phyloP scores from a whole-genome alignment of 2,888 invertebrate genomes.

The Spisula subtruncata region DNA sequence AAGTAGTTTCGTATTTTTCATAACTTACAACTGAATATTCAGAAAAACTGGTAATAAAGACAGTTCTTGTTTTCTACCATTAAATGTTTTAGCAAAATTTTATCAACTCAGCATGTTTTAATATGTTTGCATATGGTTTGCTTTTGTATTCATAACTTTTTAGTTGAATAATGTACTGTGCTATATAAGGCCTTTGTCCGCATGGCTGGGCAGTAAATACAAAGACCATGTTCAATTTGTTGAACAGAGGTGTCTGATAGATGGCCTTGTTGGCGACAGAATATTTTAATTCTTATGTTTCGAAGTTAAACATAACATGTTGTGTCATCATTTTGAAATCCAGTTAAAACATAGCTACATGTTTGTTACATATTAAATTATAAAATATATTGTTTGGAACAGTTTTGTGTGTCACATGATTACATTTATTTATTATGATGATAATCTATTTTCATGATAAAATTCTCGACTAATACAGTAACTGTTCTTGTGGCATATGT shows the following conservation, averaged over 20 bases:
- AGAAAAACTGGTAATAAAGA: no score
- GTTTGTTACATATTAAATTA: background rate
- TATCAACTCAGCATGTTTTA: background rate
- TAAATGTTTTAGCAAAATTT: background rate
- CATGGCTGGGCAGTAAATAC: background rate
- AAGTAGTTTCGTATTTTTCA: no score
- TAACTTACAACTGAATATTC: no score
- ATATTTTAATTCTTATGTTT: background rate
- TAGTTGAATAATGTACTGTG: background rate
- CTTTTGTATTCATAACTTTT: background rate
- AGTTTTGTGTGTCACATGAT: background rate
- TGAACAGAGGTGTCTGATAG: background rate
- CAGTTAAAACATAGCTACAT: background rate
- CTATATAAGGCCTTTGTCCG: background rate
- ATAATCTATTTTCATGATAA: background rate
- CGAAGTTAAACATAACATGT: background rate
- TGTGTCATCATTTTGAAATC: conserved; percentile 1
- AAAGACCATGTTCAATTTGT: background rate
- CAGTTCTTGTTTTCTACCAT: background rate
- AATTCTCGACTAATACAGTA: background rate
- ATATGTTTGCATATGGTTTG: background rate
- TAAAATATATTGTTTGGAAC: background rate
- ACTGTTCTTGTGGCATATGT: background rate
- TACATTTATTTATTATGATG: conserved; percentile 10
- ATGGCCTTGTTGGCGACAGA: background rate